Evolutionary conservation across 2,797 vertebrate genomes (phyloP).

Genomic region (Ibycter americanus): DNA sequence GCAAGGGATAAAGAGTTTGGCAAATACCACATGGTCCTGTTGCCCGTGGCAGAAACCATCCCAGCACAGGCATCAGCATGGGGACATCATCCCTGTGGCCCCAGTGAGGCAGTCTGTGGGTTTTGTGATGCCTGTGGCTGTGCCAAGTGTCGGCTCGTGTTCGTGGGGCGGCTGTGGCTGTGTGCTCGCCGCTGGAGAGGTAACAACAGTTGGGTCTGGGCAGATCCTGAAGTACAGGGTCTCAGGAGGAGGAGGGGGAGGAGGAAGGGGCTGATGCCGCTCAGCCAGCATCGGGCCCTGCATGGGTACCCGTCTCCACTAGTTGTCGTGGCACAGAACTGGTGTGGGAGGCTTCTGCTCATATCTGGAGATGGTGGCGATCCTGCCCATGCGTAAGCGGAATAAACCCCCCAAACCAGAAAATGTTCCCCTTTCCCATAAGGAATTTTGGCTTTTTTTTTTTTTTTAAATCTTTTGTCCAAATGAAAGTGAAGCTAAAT

Average conservation of each 20-base stretch:
- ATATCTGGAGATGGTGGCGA: fast-evolving
- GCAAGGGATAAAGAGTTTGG: not conserved
- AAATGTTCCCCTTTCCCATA: not conserved
- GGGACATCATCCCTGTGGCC: fast-evolving
- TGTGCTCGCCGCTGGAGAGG: not conserved
- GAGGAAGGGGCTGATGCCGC: not conserved
- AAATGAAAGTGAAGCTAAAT: not conserved
- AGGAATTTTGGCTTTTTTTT: not conserved
- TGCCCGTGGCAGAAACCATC: not conserved
- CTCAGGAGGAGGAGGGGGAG: not conserved
- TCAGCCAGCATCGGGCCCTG: not conserved
- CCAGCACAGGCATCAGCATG: fast-evolving
- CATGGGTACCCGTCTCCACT: fast-evolving
- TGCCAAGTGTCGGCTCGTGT: fast-evolving
- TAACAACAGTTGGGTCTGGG: not conserved
- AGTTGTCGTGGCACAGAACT: not conserved
- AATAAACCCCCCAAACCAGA: not conserved
- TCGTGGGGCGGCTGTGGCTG: not conserved
- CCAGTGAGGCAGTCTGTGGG: fast-evolving
- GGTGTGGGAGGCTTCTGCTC: not conserved
- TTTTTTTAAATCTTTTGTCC: not conserved
- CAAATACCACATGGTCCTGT: not conserved
- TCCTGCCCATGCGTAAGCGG: fast-evolving
- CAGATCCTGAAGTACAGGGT: not conserved
- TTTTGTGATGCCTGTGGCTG: not conserved